Percentiles rank a stretch among this genome's conserved stretches.
phyloP scores from a whole-genome alignment of 1,140 invertebrate genomes.

The Micrasema minimum region DNA sequence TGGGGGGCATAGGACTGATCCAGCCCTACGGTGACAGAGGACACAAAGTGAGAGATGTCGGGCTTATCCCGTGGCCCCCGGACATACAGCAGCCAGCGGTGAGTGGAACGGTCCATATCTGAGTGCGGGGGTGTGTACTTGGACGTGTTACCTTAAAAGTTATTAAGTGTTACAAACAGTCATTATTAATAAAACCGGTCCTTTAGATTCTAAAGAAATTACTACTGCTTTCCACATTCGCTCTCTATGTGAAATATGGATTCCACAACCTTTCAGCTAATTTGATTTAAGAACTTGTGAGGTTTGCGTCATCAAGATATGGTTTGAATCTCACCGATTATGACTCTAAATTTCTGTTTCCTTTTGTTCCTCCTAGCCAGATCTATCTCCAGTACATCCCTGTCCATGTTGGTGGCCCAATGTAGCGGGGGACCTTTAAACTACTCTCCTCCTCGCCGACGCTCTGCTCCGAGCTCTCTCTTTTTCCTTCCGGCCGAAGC shows the following conservation, averaged over 20 bases:
- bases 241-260: too few species aligned
- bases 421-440: conserved; percentile 58
- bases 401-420: conserved; percentile 55
- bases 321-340: conserved; percentile 61
- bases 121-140: conserved; percentile 80
- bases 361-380: conserved; percentile 60
- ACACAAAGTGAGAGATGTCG: conserved; percentile 73
- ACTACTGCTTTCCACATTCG: too few species aligned
- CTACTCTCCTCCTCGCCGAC: conserved; percentile 18
- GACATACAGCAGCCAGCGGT: conserved; percentile 92
- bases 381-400: conserved; percentile 59
- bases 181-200: too few species aligned
- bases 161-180: too few species aligned
- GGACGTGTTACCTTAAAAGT: conserved; percentile 80
- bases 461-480: conserved; percentile 50
- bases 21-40: conserved; percentile 83
- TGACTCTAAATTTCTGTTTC: conserved; percentile 62
- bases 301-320: too few species aligned
- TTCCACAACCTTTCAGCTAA: too few species aligned
- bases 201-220: too few species aligned
- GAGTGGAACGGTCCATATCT: conserved; percentile 76
- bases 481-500: conserved; percentile 5
- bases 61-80: conserved; percentile 72
- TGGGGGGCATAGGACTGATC: conserved; percentile 91
- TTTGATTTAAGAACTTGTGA: too few species aligned